These are phyloP conservation scores for Sakesphorus luctuosus DNA, from an alignment of 2,113 vertebrate species.

Conservation along the genomic window DNA sequence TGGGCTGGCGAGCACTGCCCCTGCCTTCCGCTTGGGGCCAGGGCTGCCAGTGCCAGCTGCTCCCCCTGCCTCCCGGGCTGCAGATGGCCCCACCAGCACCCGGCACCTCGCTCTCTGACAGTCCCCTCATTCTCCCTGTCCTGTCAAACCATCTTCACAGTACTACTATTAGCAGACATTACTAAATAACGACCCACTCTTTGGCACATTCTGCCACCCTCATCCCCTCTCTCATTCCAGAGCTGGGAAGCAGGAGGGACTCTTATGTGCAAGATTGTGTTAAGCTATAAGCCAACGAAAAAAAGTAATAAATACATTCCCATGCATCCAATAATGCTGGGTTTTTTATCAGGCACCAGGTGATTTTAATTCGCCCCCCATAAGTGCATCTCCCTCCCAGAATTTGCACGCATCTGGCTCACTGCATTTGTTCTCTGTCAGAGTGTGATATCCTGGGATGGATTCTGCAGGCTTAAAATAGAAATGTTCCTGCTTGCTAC, in stretches of 20 bases:
- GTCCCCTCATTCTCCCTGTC: background rate
- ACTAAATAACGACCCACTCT: background rate
- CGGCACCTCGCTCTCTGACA: background rate
- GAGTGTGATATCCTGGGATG: constrained; percentile 15
- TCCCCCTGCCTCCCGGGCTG: background rate
- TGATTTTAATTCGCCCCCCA: background rate
- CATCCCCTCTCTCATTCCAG: background rate
- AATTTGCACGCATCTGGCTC: background rate
- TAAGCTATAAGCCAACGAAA: background rate
- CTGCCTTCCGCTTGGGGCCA: background rate
- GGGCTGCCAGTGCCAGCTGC: constrained; percentile 31
- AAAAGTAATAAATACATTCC: background rate
- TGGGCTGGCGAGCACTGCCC: constrained; percentile 31
- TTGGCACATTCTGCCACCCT: background rate
- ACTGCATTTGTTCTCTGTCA: background rate
- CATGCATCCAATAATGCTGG: background rate
- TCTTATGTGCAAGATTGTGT: background rate
- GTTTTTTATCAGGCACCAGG: background rate
- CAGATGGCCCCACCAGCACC: constrained; percentile 16
- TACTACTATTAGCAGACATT: background rate
- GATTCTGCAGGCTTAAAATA: constrained; percentile 62
- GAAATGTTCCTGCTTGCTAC: constrained; percentile 42
- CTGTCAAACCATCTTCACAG: background rate
- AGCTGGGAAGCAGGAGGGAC: background rate
- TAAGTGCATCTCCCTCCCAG: background rate